Conservation (phyloP, 2,797 vertebrate species). For the Microctenopoma lineatum region DNA sequence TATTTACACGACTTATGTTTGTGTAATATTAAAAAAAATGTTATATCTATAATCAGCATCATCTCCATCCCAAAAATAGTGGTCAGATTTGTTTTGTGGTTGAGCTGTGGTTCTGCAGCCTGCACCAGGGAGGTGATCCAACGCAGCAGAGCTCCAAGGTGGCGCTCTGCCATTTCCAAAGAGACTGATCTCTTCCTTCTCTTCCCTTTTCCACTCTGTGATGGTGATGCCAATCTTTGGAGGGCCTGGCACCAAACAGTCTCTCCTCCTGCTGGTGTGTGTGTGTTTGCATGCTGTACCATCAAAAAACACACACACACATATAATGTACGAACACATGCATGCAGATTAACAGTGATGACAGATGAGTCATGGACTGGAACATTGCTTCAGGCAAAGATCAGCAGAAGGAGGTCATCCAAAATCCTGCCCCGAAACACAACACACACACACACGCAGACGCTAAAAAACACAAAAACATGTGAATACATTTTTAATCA, state of each 20-base stretch:
- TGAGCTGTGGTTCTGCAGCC: conserved; percentile 34
- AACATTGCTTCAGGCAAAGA: conserved; percentile 61
- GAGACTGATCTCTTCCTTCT: conserved; percentile 47
- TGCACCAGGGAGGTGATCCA: conserved; percentile 51
- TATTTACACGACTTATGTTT: too few species aligned
- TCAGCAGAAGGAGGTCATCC: conserved; percentile 63
- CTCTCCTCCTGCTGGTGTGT: conserved; percentile 45
- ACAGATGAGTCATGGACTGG: conserved; percentile 62
- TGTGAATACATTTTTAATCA: background rate
- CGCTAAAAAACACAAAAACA: conserved; percentile 11
- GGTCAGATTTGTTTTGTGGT: conserved; percentile 27
- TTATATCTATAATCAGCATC: background rate
- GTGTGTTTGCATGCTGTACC: conserved; percentile 41
- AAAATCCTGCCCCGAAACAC: conserved; percentile 33
- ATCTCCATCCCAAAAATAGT: conserved; percentile 12
- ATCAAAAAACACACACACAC: conserved; percentile 58
- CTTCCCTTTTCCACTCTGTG: conserved; percentile 27
- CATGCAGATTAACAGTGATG: conserved; percentile 46
- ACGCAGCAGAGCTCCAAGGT: conserved; percentile 47
- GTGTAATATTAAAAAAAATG: too few species aligned
- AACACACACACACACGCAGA: conserved; percentile 8
- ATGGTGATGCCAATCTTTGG: conserved; percentile 60
- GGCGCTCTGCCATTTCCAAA: conserved; percentile 61
- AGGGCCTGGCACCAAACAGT: conserved; percentile 49
- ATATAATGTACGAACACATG: conserved; percentile 42